A percentile compares a stretch with the other conserved stretches of the same genome.
Conservation (phyloP, 1,140 invertebrate species). For the Micrasema longulum region DNA sequence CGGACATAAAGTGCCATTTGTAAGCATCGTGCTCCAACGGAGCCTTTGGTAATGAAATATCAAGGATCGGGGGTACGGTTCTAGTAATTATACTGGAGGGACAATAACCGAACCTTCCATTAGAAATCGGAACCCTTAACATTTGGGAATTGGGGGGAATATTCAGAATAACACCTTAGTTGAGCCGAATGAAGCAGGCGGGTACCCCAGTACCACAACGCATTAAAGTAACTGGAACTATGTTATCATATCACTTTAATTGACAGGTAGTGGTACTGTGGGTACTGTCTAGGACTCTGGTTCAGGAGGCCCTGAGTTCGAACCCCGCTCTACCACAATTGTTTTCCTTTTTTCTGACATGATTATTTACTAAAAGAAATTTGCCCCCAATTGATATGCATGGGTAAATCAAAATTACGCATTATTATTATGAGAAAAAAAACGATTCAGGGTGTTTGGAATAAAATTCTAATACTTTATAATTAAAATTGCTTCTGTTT, state of each 20-base stretch:
- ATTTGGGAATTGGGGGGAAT: background rate
- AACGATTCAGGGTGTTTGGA: too few species aligned
- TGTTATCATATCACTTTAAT: background rate
- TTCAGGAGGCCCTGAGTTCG: background rate
- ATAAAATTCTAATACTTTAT: too few species aligned
- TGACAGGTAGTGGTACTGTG: background rate
- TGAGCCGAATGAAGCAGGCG: background rate
- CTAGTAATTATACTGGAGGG: slow-evolving; percentile 31
- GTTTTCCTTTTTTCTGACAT: too few species aligned
- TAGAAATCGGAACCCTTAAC: background rate
- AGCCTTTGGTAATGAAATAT: slow-evolving; percentile 8
- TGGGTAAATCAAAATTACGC: too few species aligned
- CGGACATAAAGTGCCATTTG: background rate
- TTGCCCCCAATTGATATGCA: too few species aligned
- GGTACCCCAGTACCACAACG: slow-evolving; percentile 11
- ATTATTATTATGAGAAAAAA: too few species aligned
- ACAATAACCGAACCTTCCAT: slow-evolving; percentile 38
- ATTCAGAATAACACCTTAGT: background rate
- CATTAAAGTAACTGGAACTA: background rate
- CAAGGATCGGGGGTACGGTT: slow-evolving; percentile 11
- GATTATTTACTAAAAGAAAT: too few species aligned
- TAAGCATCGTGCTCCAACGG: background rate
- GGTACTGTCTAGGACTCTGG: background rate
- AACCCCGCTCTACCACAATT: too few species aligned
- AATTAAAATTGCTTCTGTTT: too few species aligned